Evolutionary conservation across 1,140 invertebrate genomes (phyloP), one percentile per base, ranked within the genome.

Genomic region (Trachymyrmex cornetzi): DNA sequence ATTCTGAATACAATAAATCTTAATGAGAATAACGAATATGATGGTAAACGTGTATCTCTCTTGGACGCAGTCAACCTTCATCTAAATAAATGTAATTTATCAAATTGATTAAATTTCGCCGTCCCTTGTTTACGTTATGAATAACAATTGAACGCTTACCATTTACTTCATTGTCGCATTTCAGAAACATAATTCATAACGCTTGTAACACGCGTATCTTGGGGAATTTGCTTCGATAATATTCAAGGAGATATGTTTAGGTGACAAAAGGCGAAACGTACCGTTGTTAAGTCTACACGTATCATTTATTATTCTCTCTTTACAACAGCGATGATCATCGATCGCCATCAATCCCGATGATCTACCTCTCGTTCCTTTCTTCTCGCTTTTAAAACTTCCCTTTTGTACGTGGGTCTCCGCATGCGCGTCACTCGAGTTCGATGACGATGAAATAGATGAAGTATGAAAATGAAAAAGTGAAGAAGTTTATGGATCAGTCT

Each of bases 401-500:
- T 66, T 77, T 87, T 88, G 84, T 85, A 75, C 72, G 84, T 86
- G 66, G 34, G 86, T 82, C 74, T 79, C 82, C 64, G 84, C 44
- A 72, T 81, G 55, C 69, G 69, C 71, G 71, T 85, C 38, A 38
- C 55, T 82, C 55, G 63, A 57, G 22, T 86, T 44, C 27, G 61
- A 87, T 67, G 80, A 91, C 34, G n/a, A 67, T 69, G 66, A 66
- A 84, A 86, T 16, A 72, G 22, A 72, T 87, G 85, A 90, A 59
- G 63, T 77, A 66, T 84, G 63, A 72, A 74, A 19, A 57, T 57
- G 55, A 61, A 79, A 44, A 79, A 16, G 67, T 50, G 71, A 86
- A 34, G 69, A 44, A 63, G 57, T 80, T 89, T 85, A 89, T 89
- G 75, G 66, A 89, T 93, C 92, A 93, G 92, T 93, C 92, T 92